Evolutionary conservation across 2,797 vertebrate species (phyloP).

Genomic region (Hapalemur alaotrensis): DNA sequence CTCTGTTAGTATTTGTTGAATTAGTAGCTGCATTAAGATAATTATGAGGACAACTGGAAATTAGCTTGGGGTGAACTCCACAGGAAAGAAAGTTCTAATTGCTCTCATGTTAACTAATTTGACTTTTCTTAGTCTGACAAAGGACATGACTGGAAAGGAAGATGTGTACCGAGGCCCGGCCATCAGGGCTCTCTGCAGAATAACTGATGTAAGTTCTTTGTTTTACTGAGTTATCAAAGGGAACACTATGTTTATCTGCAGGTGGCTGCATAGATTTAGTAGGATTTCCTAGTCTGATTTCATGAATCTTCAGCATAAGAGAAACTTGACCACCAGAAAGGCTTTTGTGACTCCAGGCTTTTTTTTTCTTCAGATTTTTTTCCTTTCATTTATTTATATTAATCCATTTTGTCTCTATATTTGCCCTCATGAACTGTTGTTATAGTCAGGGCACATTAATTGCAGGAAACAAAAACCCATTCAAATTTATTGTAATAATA

Average conservation of each 20-base stretch:
- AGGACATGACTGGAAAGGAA: slow-evolving; percentile 99
- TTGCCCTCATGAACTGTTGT: neutral
- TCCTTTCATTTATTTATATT: neutral
- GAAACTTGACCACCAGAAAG: neutral
- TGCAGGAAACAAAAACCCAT: neutral
- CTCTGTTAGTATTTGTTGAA: neutral
- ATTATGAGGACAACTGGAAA: neutral
- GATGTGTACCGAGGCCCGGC: slow-evolving; percentile 97
- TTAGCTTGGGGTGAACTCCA: neutral
- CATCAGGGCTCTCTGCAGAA: slow-evolving; percentile 97
- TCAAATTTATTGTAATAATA: neutral
- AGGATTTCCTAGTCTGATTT: neutral
- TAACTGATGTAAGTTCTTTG: slow-evolving; percentile 93
- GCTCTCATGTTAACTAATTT: slow-evolving; percentile 14
- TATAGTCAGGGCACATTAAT: neutral
- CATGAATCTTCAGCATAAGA: neutral
- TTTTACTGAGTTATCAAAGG: neutral
- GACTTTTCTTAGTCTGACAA: slow-evolving; percentile 91
- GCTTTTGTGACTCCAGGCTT: neutral
- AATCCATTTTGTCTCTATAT: neutral
- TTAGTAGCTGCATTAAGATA: neutral
- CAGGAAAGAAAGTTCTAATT: neutral
- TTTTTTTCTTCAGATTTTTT: neutral
- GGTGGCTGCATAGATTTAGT: neutral
- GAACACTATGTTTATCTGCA: neutral